Percentiles rank a stretch among this genome's conserved stretches.
These are phyloP conservation scores for Eurystomus gularis DNA, from an alignment of 2,113 vertebrate species.

Conservation along the genomic window DNA sequence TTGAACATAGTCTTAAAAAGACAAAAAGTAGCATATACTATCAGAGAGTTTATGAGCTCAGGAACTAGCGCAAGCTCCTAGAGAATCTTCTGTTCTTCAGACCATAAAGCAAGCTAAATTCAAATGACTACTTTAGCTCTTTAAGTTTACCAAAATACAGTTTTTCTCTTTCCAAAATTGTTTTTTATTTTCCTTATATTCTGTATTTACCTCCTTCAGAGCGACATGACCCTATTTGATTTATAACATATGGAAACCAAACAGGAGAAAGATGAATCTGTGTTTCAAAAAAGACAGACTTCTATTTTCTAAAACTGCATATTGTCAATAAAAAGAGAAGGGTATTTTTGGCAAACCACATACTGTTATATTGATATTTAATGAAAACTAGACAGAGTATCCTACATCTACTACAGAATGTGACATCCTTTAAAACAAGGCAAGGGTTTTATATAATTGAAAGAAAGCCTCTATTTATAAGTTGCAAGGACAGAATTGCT, in stretches of 20 bases:
- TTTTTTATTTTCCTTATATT: background rate
- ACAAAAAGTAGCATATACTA: background rate
- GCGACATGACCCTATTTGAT: rapidly evolving
- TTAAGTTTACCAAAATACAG: background rate
- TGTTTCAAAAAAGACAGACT: background rate
- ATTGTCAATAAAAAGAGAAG: background rate
- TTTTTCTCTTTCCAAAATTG: background rate
- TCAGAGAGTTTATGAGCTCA: background rate
- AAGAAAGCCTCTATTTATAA: background rate
- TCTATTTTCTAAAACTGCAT: background rate
- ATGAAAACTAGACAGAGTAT: background rate
- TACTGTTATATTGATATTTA: background rate
- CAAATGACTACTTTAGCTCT: background rate
- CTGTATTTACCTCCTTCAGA: background rate
- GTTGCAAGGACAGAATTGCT: background rate
- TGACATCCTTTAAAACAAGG: background rate
- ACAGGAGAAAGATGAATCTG: background rate
- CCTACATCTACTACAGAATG: rapidly evolving
- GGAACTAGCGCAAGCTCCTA: background rate
- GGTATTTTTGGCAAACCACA: background rate
- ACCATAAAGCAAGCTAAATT: background rate
- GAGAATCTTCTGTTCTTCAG: background rate
- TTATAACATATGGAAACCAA: background rate
- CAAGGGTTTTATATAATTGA: rapidly evolving
- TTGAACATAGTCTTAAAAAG: background rate